These are phyloP conservation scores for Grus americana DNA, from an alignment of 2,113 vertebrate genomes.

Conservation along the genomic window DNA sequence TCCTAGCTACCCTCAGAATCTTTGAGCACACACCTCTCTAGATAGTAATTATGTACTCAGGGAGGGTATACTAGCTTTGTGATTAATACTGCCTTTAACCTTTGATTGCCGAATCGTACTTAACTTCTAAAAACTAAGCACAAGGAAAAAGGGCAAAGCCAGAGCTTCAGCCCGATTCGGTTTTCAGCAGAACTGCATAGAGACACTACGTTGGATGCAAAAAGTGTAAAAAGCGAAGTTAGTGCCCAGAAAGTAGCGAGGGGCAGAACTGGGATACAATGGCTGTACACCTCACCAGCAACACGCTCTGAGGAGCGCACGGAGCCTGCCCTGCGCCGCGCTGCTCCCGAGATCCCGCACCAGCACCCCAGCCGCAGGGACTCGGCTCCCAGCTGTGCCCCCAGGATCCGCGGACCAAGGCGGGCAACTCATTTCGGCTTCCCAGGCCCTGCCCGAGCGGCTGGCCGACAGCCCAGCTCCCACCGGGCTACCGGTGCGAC, in stretches of 20 bases:
- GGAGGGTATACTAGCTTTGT: not conserved
- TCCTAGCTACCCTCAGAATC: constrained; percentile 48
- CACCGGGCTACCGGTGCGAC: not conserved
- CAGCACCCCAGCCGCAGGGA: not conserved
- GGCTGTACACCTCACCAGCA: not conserved
- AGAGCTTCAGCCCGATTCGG: not conserved
- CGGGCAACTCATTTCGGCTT: not conserved
- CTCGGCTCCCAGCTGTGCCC: not conserved
- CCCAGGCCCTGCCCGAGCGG: too few species aligned
- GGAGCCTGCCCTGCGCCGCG: not conserved
- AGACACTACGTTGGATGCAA: not conserved
- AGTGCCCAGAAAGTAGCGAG: not conserved
- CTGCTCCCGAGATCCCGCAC: not conserved
- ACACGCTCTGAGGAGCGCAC: not conserved
- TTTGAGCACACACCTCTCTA: constrained; percentile 26
- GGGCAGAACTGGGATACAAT: not conserved
- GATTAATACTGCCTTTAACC: constrained; percentile 38
- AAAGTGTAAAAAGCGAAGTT: not conserved
- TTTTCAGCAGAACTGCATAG: not conserved
- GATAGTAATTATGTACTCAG: constrained; percentile 53
- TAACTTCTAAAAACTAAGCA: not conserved
- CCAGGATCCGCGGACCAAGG: not conserved
- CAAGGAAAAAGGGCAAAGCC: not conserved
- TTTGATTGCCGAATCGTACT: not conserved
- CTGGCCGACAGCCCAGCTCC: not conserved